Base-by-base conservation (phyloP, 1,140 invertebrate species). In the Drosophila gunungcola region DNA sequence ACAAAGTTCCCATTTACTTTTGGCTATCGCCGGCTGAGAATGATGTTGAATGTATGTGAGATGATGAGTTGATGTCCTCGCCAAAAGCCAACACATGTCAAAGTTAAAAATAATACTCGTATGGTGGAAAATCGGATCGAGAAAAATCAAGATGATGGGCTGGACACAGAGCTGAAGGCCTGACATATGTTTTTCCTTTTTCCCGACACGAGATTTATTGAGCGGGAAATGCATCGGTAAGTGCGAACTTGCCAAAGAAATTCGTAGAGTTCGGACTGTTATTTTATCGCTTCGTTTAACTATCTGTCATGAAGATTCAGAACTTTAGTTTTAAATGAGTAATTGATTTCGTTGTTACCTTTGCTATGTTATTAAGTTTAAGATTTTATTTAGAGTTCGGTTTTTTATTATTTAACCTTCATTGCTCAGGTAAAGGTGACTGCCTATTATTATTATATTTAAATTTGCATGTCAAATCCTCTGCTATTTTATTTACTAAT, bases 81-180 rank as follows among this genome's bases (percentile, higher is more conserved):
- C 58, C 67, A 70, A 80, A 78, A 80, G 84, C 84, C 76, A 88
- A 83, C 84, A 88, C 80, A 88, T 88, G 84, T 88, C 80, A 88
- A 84, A 84, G 84, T 89, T 84, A 72, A 88, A 89, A 89, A 88
- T 84, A 89, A 80, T 78, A 70, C 65, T 74, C 46, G 69, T 54
- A 78, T 42, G 34, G n/a, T 41, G 55, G 38, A 36, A 48, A 51
- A 51, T 46, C 32, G 57, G 45, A 45, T 52, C 32, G 32, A 39
- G 46, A 53, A 27, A 39, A n/a, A 32, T 27, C 13, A 60, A 72
- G 54, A 46, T 72, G 78, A 60, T 49, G 53, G 38, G 48, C 16
- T 7, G 69, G 52, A 74, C 58, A 64, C 11, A 74, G 58, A 72
- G 48, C 61, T 67, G 39, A 67, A 49, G 62, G 27, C 13, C 41